These are phyloP conservation scores for Ooceraea biroi DNA, from an alignment of 1,140 invertebrate genomes.

Conservation along the genomic window DNA sequence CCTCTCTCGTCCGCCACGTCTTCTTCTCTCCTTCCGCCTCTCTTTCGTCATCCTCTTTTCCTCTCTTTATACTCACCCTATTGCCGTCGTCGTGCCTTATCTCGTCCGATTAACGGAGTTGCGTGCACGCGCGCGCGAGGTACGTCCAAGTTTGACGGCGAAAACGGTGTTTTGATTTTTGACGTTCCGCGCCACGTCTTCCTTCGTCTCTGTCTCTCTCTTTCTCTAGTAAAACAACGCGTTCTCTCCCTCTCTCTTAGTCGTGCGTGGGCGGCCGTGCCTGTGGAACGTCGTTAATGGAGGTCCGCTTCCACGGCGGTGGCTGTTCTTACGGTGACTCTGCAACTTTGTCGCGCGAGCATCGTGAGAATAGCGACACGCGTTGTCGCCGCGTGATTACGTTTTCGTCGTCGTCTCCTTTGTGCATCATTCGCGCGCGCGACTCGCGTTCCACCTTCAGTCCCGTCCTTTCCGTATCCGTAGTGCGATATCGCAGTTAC, in stretches of 20 bases:
- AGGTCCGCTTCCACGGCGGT: constrained; percentile 73
- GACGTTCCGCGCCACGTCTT: constrained; percentile 16
- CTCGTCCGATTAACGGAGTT: not conserved
- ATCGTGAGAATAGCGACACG: constrained; percentile 55
- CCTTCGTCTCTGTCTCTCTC: not conserved
- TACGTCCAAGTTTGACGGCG: constrained; percentile 9
- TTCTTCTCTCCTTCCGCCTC: constrained; percentile 62
- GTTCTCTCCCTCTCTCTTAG: not conserved
- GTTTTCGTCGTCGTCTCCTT: constrained; percentile 4
- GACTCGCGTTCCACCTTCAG: constrained; percentile 28
- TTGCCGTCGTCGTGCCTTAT: constrained; percentile 39
- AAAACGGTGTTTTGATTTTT: constrained; percentile 37
- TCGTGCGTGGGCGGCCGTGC: constrained; percentile 76
- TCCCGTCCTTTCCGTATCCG: constrained; percentile 14
- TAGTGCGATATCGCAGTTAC: constrained; percentile 49
- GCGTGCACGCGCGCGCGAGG: not conserved
- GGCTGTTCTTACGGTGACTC: constrained; percentile 76
- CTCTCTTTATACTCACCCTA: not conserved
- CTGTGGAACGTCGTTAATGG: constrained; percentile 77
- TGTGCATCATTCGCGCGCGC: constrained; percentile 45
- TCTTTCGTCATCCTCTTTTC: constrained; percentile 33
- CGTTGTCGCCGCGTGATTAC: constrained; percentile 43
- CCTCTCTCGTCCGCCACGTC: constrained; percentile 74
- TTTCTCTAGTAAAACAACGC: not conserved
- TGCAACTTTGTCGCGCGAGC: constrained; percentile 75